phyloP scores from a whole-genome alignment of 1,140 invertebrate species.

The Neoseiulus cucumeris region DNA sequence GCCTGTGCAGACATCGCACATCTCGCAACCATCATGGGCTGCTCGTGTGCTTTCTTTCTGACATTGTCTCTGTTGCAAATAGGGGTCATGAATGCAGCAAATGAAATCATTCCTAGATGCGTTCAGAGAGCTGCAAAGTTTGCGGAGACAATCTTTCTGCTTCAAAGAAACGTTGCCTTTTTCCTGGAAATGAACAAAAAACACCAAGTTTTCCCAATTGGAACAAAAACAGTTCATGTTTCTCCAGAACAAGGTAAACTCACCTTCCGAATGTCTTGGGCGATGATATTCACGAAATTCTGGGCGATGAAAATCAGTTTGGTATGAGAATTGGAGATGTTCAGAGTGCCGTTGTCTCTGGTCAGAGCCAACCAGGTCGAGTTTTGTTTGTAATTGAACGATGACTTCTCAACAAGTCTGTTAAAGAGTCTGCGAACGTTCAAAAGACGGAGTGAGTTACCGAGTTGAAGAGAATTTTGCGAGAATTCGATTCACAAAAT shows the following conservation, averaged over 20 bases:
- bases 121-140: neutral
- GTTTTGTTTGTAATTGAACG: neutral
- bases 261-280: neutral
- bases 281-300: neutral
- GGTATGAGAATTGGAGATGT: neutral
- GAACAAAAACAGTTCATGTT: neutral
- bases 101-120: neutral
- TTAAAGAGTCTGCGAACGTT: neutral
- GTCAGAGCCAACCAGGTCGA: neutral
- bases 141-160: neutral
- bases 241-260: neutral
- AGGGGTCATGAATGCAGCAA: neutral
- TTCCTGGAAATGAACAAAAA: neutral
- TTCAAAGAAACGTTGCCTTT: neutral
- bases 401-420: neutral
- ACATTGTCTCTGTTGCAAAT: neutral
- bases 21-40: neutral
- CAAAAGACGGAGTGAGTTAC: too few relatives aligned
- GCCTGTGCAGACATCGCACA: slow-evolving; percentile 3
- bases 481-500: too few relatives aligned
- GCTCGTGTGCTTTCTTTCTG: neutral
- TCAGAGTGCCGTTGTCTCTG: neutral
- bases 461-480: too few relatives aligned
- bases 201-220: neutral
- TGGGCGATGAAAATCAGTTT: neutral